Base-by-base conservation (phyloP, 2,797 vertebrate genomes). In the Serranus cabrilla region DNA sequence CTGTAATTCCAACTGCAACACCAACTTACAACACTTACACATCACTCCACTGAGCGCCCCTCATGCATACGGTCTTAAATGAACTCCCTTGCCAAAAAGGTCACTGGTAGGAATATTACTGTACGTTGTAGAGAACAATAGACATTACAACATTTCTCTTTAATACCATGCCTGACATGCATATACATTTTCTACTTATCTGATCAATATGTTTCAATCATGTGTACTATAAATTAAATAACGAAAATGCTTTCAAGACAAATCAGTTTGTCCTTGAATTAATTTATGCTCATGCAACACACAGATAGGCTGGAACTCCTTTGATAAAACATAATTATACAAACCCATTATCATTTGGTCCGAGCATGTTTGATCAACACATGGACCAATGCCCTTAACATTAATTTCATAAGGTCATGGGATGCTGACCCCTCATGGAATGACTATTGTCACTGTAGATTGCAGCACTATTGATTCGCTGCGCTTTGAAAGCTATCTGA, bases 391-490 rank as follows among this genome's bases (percentile, higher is more conserved):
- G 62, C 74, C 80, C 81, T 87, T 52, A 79, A 82, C 86, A 70
- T 79, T 87, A 50, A 89, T 91, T 87, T 82, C 55, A 59, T 54
- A 49, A 79, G 89, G 90, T 92, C 87, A 72, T 21, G 58, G 13
- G 25, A 88, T 76, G 51, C 43, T 79, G 68, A 88, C 84, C 87
- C 70, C 70, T 82, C 63, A 42, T 57, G 42, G 74, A 88, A 85
- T 67, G 68, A 87, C 90, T 85, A 77, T 89, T 88, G 90, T 89
- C 82, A 86, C 86, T 86, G 84, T 82, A 90, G 88, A 92, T 88
- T 83, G 89, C 84, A 76, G 74, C 54, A 1, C 59, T 83, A 92
- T 92, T 90, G 91, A 93, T 92, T 91, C 87, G 81, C 80, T 68
- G 74, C 27, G 80, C 84, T 83, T 76, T 85, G 81, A 91, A 90